Conservation (phyloP, 37 sponge, comb jelly and placozoan species). For the Corticium candelabrum region DNA sequence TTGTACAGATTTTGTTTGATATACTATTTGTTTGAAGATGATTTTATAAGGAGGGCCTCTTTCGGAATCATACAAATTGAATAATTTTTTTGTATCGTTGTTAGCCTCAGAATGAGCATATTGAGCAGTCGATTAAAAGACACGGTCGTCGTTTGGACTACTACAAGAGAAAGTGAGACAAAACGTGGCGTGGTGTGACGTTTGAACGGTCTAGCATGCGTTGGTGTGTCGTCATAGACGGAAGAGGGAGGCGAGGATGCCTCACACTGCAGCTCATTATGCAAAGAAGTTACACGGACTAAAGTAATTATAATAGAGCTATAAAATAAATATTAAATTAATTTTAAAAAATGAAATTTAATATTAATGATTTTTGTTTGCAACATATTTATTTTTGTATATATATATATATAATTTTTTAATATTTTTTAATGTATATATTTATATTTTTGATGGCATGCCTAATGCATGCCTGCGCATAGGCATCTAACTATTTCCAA, state of each 20-base stretch:
- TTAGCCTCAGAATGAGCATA: slow-evolving; percentile 98
- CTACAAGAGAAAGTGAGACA: slow-evolving; percentile 73
- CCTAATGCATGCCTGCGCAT: no score
- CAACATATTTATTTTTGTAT: not conserved
- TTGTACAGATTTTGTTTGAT: no score
- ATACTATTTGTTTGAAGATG: no score
- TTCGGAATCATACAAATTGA: not conserved
- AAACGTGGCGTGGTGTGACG: not conserved
- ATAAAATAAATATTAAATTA: not conserved
- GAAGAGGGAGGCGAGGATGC: slow-evolving; percentile 77
- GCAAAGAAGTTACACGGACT: slow-evolving; percentile 88
- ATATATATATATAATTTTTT: not conserved
- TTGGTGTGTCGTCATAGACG: slow-evolving; percentile 33
- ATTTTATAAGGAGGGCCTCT: not conserved
- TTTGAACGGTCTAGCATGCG: not conserved
- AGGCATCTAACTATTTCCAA: no score
- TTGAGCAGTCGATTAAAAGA: slow-evolving; percentile 77
- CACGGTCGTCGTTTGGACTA: slow-evolving; percentile 90
- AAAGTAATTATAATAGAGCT: slow-evolving; percentile 51
- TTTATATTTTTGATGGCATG: no score
- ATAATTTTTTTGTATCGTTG: not conserved
- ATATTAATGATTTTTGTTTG: no score
- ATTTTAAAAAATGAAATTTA: no score
- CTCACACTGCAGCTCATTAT: slow-evolving; percentile 60
- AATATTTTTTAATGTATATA: not conserved